Percentiles rank a stretch among this genome's conserved stretches.
Conservation (phyloP, 2,113 vertebrate species). For the Neopipo cinnamomea region DNA sequence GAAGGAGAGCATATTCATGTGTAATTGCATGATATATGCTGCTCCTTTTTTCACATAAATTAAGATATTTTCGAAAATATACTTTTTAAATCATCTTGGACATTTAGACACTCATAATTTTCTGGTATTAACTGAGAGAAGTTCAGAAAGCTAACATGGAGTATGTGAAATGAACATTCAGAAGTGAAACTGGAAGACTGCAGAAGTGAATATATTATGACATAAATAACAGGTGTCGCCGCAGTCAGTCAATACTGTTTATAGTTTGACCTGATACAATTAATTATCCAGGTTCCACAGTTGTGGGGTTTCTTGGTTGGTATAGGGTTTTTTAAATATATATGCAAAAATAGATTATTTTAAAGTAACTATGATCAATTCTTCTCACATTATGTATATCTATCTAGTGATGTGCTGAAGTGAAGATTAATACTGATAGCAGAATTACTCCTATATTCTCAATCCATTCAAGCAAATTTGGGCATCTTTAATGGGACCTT, state of each 20-base stretch:
- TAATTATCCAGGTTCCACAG: background rate
- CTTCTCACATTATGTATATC: background rate
- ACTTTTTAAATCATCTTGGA: background rate
- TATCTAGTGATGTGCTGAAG: background rate
- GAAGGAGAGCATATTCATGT: background rate
- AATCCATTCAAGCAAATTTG: background rate
- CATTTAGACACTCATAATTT: background rate
- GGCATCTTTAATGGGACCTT: background rate
- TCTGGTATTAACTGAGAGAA: background rate
- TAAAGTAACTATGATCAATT: background rate
- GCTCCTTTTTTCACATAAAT: background rate
- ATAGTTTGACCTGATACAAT: background rate
- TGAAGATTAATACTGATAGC: background rate
- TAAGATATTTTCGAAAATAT: accelerated
- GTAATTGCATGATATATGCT: background rate
- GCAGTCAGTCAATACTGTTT: background rate
- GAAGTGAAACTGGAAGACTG: background rate
- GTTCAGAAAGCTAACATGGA: background rate
- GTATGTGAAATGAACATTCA: background rate
- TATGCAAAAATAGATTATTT: background rate
- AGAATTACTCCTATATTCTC: background rate
- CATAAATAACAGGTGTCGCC: background rate
- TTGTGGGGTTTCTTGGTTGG: accelerated
- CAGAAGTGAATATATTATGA: background rate
- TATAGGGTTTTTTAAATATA: background rate